phyloP scores from a whole-genome alignment of 2,113 vertebrate genomes.

The Chamaetylas fuelleborni region DNA sequence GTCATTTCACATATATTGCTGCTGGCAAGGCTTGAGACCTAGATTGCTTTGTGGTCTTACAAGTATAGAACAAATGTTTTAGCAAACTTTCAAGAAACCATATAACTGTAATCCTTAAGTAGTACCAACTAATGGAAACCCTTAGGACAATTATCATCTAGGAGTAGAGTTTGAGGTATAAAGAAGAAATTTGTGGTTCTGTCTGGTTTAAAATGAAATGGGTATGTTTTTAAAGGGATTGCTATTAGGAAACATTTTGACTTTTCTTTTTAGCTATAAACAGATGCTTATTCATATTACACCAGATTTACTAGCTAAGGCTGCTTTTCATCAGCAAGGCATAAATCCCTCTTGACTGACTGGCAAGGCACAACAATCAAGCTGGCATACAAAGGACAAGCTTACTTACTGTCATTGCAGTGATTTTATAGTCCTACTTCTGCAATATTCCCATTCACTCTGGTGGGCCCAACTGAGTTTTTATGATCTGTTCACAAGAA shows the following conservation, averaged over 20 bases:
- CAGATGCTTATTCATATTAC: conserved; percentile 33
- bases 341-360: conserved; percentile 32
- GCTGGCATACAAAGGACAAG: not conserved
- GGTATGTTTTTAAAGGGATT: not conserved
- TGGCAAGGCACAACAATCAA: not conserved
- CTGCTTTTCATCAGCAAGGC: conserved; percentile 30
- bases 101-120: not conserved
- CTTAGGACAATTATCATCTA: not conserved
- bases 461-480: not conserved
- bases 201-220: conserved; percentile 3
- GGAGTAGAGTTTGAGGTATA: not conserved
- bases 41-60: not conserved
- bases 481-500: not conserved
- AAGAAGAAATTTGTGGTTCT: not conserved
- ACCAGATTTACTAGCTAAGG: conserved; percentile 30
- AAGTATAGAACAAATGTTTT: not conserved
- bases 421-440: not conserved
- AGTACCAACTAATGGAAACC: not conserved
- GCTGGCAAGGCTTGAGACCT: not conserved
- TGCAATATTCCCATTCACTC: not conserved
- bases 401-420: conserved; percentile 1
- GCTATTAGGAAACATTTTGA: conserved; percentile 13
- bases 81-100: not conserved
- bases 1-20: not conserved
- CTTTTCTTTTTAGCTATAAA: conserved; percentile 33